Conservation (phyloP, 2,797 vertebrate species). For the Otus scops region DNA sequence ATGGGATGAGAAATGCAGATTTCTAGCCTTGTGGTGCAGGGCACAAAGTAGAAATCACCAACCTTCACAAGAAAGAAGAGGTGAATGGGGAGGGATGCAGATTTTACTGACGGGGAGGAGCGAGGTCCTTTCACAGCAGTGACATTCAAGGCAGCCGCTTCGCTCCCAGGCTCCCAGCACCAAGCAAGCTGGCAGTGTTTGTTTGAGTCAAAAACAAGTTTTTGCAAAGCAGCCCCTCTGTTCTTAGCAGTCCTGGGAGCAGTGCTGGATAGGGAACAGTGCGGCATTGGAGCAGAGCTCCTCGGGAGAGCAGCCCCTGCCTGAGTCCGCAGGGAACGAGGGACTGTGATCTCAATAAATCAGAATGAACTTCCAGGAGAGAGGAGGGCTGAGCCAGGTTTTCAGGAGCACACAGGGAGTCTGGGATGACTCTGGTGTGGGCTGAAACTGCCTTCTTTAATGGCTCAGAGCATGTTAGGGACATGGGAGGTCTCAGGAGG, state of each 20-base stretch:
- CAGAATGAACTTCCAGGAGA: not conserved
- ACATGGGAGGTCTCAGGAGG: not conserved
- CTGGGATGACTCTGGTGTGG: not conserved
- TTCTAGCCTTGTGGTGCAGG: not conserved
- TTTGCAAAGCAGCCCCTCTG: not conserved
- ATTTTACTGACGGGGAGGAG: fast-evolving
- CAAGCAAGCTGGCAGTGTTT: not conserved
- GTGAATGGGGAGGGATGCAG: not conserved
- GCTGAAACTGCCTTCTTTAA: not conserved
- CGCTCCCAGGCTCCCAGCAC: fast-evolving
- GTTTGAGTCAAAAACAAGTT: not conserved
- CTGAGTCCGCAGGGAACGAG: fast-evolving
- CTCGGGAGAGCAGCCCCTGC: not conserved
- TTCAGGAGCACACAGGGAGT: not conserved
- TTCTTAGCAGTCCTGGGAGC: not conserved
- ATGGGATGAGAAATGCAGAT: not conserved
- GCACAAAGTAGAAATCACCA: not conserved
- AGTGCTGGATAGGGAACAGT: not conserved
- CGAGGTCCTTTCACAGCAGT: not conserved
- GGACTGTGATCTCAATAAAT: not conserved
- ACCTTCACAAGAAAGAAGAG: not conserved
- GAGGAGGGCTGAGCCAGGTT: not conserved
- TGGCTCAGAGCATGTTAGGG: not conserved
- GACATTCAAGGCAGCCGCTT: fast-evolving
- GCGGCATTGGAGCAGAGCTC: not conserved